A percentile compares a stretch with the other conserved stretches of the same genome.
Evolutionary conservation across 2,797 vertebrate genomes (phyloP).

Genomic region (Rhinophrynus dorsalis): DNA sequence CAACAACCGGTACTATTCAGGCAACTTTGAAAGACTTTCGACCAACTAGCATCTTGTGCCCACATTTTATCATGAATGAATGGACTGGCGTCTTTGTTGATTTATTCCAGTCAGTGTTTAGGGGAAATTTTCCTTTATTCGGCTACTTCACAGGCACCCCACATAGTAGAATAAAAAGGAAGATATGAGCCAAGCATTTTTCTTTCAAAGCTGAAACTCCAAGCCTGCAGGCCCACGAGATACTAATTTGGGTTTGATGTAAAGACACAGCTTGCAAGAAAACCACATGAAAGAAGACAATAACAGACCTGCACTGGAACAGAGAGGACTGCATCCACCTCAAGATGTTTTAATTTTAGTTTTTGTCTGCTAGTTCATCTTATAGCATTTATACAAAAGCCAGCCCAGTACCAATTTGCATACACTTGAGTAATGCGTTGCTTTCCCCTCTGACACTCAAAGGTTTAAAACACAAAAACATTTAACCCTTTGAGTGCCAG

Average conservation of each 20-base stretch:
- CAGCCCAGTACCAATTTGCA: too few species aligned
- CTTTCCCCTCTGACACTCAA: too few species aligned
- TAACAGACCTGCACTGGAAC: slow-evolving; percentile 23
- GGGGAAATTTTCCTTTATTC: slow-evolving; percentile 37
- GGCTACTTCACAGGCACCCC: slow-evolving; percentile 35
- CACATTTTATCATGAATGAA: slow-evolving; percentile 33
- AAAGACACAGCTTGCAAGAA: slow-evolving; percentile 33
- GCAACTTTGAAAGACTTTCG: slow-evolving; percentile 1
- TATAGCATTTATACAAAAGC: background rate
- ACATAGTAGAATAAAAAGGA: slow-evolving; percentile 31
- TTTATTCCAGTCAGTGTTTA: slow-evolving; percentile 31
- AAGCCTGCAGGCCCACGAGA: slow-evolving; percentile 17
- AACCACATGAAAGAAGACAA: slow-evolving; percentile 37
- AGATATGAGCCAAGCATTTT: slow-evolving; percentile 25
- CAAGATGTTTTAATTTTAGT: slow-evolving; percentile 20
- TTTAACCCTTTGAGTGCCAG: too few species aligned
- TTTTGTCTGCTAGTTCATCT: background rate
- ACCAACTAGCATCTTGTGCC: slow-evolving; percentile 33
- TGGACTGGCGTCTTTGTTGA: slow-evolving; percentile 35
- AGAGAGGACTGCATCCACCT: background rate
- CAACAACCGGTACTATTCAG: slow-evolving; percentile 11
- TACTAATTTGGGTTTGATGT: slow-evolving; percentile 39
- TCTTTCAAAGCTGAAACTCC: slow-evolving; percentile 9
- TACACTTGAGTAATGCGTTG: too few species aligned
- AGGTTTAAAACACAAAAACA: too few species aligned